Evolutionary conservation across 2,113 vertebrate genomes (phyloP), one percentile per base, ranked within the genome.

Genomic region (Athene noctua): DNA sequence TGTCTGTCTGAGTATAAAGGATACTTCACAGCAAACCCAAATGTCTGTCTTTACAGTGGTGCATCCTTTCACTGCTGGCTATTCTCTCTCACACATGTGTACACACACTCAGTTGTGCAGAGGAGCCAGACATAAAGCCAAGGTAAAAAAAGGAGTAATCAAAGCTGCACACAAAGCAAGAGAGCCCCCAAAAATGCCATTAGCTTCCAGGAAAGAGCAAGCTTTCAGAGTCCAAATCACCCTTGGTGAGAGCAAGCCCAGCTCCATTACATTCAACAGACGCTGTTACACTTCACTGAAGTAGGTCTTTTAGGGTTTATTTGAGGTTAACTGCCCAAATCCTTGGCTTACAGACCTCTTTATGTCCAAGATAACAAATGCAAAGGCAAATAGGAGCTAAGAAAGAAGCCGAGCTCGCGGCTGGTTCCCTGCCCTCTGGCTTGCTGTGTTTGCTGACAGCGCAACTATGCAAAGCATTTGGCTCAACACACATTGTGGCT

Each of bases 1-100:
- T 94, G 97, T 97, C 98, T 98, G 98, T 97, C 97, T 98, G 96
- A 95, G 71, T 16, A 59, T 38, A 93, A 81, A 81, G 85, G 86
- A 9, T 80, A 77, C 82, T 96, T 89, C 86, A 44, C 30, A 94
- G 96, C n/a, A 54, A 86, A 81, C 29, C 79, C 77, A 84, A 78
- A 51, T 7, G 40, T 40, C 71, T 79, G 49, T 44, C 85, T 93
- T 94, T 89, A 72, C n/a, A 73, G 73, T 1, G 25, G 57, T 12
- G 40, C 78, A 36, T 80, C 92, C 67, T 84, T 90, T 82, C 52
- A 4, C 52, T 84, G 68, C 83, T 67, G 72, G 40, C 46, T 47
- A 0, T 40, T 82, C 66, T 55, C 15, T 18, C 58, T 66, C 66
- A 38, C 63, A 15, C 26, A 1, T 0, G 1, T 18, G 47, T 40